A percentile compares a stretch with the other conserved stretches of the same genome.
Evolutionary conservation across 2,797 vertebrate species (phyloP).

Genomic region (Galagoides demidoff): DNA sequence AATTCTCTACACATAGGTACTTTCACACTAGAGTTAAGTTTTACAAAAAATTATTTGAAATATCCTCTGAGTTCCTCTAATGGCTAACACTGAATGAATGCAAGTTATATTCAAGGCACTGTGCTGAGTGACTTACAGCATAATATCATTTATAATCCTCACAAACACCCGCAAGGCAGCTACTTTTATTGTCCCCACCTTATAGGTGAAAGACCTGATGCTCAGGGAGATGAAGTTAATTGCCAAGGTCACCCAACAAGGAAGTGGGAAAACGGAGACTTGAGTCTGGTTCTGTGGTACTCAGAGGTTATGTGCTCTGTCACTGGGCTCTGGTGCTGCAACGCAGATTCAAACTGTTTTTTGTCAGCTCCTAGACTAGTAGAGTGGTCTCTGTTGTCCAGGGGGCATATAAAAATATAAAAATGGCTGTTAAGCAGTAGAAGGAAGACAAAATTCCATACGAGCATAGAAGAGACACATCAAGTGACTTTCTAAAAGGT

Average conservation of each 20-base stretch:
- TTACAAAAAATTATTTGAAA: slow-evolving; percentile 3
- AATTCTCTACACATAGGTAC: background rate
- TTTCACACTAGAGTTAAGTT: slow-evolving; percentile 18
- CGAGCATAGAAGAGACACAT: background rate
- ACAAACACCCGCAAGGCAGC: background rate
- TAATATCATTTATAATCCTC: background rate
- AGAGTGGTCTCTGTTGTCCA: background rate
- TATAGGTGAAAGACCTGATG: background rate
- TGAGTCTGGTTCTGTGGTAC: background rate
- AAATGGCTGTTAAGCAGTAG: background rate
- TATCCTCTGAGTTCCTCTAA: background rate
- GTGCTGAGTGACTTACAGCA: background rate
- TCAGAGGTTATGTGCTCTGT: background rate
- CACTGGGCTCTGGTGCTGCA: background rate
- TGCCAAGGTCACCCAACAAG: background rate
- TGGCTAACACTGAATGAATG: background rate
- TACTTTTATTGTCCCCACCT: slow-evolving; percentile 22
- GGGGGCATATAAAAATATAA: background rate
- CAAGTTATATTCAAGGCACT: background rate
- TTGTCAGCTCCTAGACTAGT: background rate
- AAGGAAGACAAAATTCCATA: background rate
- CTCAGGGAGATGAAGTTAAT: background rate
- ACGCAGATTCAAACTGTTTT: background rate
- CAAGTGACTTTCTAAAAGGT: background rate
- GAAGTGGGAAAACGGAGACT: background rate